phyloP scores from a whole-genome alignment of 2,888 invertebrate species.

The Oligia fasciuncula region DNA sequence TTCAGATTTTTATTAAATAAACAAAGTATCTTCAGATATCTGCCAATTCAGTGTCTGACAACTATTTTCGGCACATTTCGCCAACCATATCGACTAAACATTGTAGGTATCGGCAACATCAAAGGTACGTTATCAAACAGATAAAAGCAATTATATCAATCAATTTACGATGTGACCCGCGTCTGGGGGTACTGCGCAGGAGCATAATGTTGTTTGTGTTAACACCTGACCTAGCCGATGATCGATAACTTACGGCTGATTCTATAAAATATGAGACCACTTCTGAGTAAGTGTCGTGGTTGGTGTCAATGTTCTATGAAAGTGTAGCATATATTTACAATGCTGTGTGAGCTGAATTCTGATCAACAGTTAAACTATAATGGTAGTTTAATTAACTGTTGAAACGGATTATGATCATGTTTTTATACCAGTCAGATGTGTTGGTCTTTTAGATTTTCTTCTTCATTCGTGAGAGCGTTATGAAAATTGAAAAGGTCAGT shows the following conservation, averaged over 20 bases:
- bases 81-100: constrained; percentile 23
- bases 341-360: constrained; percentile 34
- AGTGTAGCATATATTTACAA: constrained; percentile 35
- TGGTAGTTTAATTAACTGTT: background rate
- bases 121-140: constrained; percentile 74
- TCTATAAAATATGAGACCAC: constrained; percentile 31
- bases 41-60: background rate
- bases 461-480: background rate
- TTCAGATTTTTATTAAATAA: background rate
- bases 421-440: background rate
- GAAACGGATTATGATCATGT: background rate
- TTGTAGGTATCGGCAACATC: constrained; percentile 66
- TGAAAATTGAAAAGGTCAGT: too few species aligned
- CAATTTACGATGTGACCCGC: constrained; percentile 82
- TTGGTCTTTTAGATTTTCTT: background rate
- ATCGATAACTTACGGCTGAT: constrained; percentile 48
- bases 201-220: constrained; percentile 58
- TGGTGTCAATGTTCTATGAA: constrained; percentile 49
- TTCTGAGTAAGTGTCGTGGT: constrained; percentile 24
- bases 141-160: constrained; percentile 77
- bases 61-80: background rate
- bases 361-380: background rate
- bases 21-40: background rate
- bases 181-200: constrained; percentile 59
- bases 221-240: constrained; percentile 56